These are phyloP conservation scores for Galeopsomyia nigrocyanea DNA, from an alignment of 2,888 invertebrate genomes.

Conservation along the genomic window DNA sequence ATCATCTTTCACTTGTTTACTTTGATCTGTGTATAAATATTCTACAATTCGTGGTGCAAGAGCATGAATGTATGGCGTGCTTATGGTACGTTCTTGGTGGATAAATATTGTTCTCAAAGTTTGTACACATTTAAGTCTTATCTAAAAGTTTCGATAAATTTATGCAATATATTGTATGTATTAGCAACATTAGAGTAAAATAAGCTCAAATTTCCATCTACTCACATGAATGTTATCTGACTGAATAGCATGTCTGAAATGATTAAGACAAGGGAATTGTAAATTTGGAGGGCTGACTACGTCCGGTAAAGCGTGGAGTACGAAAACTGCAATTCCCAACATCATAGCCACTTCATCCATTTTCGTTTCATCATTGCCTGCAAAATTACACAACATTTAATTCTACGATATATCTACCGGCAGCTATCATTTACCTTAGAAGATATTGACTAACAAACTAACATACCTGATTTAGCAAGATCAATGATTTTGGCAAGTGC, in stretches of 20 bases:
- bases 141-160: conserved; percentile 66
- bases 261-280: conserved; percentile 92
- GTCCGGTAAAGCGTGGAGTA: conserved; percentile 84
- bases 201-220: conserved; percentile 23
- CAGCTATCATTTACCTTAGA: not conserved
- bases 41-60: conserved; percentile 85
- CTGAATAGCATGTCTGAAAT: conserved; percentile 87
- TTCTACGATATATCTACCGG: not conserved
- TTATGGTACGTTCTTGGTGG: conserved; percentile 78
- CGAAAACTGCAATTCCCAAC: conserved; percentile 89
- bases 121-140: conserved; percentile 84
- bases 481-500: conserved; percentile 92
- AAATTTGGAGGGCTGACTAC: conserved; percentile 85
- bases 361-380: conserved; percentile 79
- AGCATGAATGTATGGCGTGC: conserved; percentile 85
- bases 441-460: no score
- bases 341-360: conserved; percentile 90
- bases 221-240: conserved; percentile 74
- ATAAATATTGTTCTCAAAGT: conserved; percentile 83
- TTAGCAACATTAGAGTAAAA: no score
- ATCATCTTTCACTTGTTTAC: conserved; percentile 75
- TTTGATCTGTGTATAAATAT: conserved; percentile 77
- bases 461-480: conserved; percentile 83
- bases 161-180: conserved; percentile 2
- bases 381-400: conserved; percentile 6